Evolutionary conservation across 2,888 invertebrate genomes (phyloP).

Genomic region (Cloeon dipterum): DNA sequence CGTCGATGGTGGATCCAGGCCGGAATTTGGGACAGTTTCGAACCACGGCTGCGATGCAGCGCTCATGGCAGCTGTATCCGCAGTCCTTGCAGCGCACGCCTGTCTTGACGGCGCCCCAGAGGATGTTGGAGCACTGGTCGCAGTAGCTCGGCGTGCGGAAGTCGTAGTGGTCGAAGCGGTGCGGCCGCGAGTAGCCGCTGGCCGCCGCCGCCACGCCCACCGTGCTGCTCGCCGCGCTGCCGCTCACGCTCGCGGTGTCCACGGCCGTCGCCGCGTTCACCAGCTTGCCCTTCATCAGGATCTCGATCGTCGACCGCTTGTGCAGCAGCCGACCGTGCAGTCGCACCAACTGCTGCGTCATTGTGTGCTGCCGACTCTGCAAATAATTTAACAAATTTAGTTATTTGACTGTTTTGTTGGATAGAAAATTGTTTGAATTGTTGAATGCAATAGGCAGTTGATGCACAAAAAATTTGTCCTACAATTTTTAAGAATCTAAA

Average conservation of each 20-base stretch:
- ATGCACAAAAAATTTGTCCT: too few relatives aligned
- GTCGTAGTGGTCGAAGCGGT: conserved; percentile 64
- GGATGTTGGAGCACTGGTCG: conserved; percentile 67
- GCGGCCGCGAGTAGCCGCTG: conserved; percentile 44
- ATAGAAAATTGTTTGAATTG: background rate
- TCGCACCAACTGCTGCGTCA: conserved; percentile 66
- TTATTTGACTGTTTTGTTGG: background rate
- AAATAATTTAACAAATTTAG: background rate
- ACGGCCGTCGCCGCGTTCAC: conserved; percentile 25
- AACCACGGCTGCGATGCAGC: conserved; percentile 69
- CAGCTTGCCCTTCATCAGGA: conserved; percentile 64
- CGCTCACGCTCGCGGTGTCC: conserved; percentile 12
- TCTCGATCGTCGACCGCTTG: conserved; percentile 73
- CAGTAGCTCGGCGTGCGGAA: conserved; percentile 72
- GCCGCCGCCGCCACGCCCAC: conserved; percentile 12
- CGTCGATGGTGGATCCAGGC: conserved; percentile 29
- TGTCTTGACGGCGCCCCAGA: conserved; percentile 78
- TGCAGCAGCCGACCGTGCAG: conserved; percentile 68
- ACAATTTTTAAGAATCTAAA: too few relatives aligned
- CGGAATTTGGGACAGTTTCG: conserved; percentile 68
- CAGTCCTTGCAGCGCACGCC: conserved; percentile 69
- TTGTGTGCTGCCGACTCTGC: conserved; percentile 42
- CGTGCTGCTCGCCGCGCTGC: conserved; percentile 14
- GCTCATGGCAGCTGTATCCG: conserved; percentile 87
- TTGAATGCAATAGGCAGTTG: background rate